These are phyloP conservation scores for Motacilla tschutschensis DNA, from an alignment of 2,113 vertebrate species.

Conservation along the genomic window DNA sequence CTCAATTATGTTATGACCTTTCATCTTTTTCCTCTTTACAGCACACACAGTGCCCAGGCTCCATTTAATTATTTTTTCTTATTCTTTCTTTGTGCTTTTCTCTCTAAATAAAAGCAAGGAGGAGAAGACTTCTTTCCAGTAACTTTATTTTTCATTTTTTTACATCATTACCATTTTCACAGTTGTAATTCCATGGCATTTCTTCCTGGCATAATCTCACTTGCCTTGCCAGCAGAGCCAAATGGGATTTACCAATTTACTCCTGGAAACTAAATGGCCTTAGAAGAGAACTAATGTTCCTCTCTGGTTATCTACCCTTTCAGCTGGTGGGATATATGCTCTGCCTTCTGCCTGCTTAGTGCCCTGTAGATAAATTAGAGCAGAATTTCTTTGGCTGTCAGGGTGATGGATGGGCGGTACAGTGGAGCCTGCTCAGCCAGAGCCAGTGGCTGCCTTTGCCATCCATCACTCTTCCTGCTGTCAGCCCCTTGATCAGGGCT, in stretches of 20 bases:
- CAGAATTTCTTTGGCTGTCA: slow-evolving; percentile 68
- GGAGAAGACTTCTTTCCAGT: background rate
- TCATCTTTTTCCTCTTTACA: background rate
- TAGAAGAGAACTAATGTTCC: background rate
- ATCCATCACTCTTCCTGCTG: slow-evolving; percentile 69
- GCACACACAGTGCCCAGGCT: background rate
- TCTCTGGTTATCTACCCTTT: slow-evolving; percentile 51
- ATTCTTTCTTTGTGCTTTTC: background rate
- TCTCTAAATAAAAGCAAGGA: background rate
- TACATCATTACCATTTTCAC: background rate
- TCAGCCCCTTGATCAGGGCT: slow-evolving; percentile 28
- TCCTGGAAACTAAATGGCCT: slow-evolving; percentile 26
- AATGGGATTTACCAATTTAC: slow-evolving; percentile 34
- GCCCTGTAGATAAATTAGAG: slow-evolving; percentile 64
- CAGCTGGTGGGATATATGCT: slow-evolving; percentile 36
- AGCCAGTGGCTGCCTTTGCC: slow-evolving; percentile 44
- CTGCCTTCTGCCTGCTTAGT: slow-evolving; percentile 42
- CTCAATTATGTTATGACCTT: background rate
- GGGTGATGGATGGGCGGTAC: slow-evolving; percentile 70
- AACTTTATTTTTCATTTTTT: background rate
- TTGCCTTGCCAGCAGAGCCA: background rate
- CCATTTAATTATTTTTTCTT: background rate
- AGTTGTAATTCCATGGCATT: background rate
- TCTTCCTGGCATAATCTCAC: background rate
- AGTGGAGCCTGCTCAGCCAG: slow-evolving; percentile 55